Percentiles rank a stretch among this genome's conserved stretches.
These are phyloP conservation scores for Takifugu rubripes DNA, from an alignment of 2,797 vertebrate species.

Conservation along the genomic window DNA sequence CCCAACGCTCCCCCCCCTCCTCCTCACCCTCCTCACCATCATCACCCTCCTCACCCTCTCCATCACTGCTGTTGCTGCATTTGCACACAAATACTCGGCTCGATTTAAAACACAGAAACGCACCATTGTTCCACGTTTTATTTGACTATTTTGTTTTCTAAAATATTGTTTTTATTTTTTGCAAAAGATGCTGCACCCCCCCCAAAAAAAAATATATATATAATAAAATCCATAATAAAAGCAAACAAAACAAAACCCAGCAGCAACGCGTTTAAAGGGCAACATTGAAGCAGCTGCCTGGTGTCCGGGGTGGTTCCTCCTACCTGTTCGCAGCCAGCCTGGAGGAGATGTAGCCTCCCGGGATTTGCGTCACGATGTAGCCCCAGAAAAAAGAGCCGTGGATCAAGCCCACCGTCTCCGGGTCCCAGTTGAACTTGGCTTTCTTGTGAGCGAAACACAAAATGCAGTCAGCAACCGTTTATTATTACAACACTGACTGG, in stretches of 20 bases:
- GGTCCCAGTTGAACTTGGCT: constrained; percentile 98
- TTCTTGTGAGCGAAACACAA: constrained; percentile 74
- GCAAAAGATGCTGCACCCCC: too few species aligned
- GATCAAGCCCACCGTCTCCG: constrained; percentile 95
- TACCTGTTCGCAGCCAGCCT: constrained; percentile 97
- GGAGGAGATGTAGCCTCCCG: constrained; percentile 94
- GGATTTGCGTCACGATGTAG: constrained; percentile 97
- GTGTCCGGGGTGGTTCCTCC: neutral
- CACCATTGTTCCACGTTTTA: too few species aligned
- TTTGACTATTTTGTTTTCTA: too few species aligned
- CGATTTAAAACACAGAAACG: too few species aligned
- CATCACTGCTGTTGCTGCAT: too few species aligned
- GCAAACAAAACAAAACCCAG: too few species aligned
- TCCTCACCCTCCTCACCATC: neutral
- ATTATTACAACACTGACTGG: neutral
- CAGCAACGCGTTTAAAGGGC: too few species aligned
- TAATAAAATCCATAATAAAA: too few species aligned
- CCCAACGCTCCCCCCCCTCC: constrained; percentile 48
- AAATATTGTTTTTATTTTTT: too few species aligned
- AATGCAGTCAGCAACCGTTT: neutral
- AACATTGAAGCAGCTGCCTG: neutral
- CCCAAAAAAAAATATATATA: too few species aligned
- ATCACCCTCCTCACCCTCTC: neutral
- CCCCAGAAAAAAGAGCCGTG: constrained; percentile 99
- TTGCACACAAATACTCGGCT: too few species aligned